A percentile compares a stretch with the other conserved stretches of the same genome.
Conservation (phyloP, 2,888 invertebrate species). For the Eucera pruinosa region DNA sequence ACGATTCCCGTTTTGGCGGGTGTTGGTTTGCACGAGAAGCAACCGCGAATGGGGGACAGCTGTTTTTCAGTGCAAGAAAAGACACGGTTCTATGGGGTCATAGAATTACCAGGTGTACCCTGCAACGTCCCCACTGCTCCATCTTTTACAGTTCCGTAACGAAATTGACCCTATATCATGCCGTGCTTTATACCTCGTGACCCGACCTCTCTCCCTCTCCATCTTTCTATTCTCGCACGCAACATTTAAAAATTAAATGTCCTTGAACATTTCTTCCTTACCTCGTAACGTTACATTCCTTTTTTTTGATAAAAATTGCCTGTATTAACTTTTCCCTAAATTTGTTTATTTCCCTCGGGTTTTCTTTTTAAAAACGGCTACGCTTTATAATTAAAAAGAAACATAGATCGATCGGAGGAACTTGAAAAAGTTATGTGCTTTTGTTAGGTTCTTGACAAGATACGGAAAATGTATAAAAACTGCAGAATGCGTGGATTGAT, state of each 20-base stretch:
- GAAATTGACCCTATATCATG: conserved; percentile 31
- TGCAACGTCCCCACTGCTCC: conserved; percentile 61
- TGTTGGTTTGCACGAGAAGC: conserved; percentile 49
- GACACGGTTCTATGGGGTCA: conserved; percentile 73
- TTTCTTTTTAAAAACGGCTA: too few species aligned
- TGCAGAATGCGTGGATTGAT: too few species aligned
- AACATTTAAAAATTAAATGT: conserved; percentile 49
- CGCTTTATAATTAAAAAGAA: too few species aligned
- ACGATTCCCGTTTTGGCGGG: conserved; percentile 47
- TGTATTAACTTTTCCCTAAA: too few species aligned
- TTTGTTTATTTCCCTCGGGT: too few species aligned
- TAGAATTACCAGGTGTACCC: conserved; percentile 77
- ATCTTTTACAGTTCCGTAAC: conserved; percentile 31
- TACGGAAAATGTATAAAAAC: too few species aligned
- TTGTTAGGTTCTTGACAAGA: too few species aligned
- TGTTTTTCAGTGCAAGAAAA: conserved; percentile 73
- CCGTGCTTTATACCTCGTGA: too few species aligned
- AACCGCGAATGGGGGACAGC: conserved; percentile 69
- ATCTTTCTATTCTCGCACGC: neutral
- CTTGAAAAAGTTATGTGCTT: too few species aligned
- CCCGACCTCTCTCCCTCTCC: conserved; percentile 13
- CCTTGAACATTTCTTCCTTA: neutral
- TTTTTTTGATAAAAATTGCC: neutral
- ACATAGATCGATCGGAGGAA: too few species aligned
- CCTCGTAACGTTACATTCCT: neutral